phyloP scores from a whole-genome alignment of 2,113 vertebrate species.

The Myotis brandtii region DNA sequence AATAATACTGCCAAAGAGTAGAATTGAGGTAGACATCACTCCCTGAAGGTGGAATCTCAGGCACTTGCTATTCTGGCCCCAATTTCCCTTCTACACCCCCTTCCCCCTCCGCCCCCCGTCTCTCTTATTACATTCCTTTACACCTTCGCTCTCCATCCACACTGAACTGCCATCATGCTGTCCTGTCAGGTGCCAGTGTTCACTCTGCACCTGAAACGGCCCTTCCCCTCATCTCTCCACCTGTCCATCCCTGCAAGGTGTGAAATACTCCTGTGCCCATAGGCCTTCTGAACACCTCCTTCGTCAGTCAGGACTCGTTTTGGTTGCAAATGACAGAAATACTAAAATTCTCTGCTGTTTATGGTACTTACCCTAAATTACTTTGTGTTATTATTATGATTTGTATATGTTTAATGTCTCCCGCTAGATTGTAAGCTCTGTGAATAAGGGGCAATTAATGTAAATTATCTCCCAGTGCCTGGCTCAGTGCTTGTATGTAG shows the following conservation, averaged over 20 bases:
- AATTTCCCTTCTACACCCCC: not conserved
- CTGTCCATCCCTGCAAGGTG: not conserved
- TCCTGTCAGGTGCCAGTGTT: not conserved
- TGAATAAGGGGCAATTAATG: not conserved
- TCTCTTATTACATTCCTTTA: not conserved
- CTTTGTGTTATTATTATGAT: not conserved
- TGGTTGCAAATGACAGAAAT: conserved; percentile 20
- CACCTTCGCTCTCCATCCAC: not conserved
- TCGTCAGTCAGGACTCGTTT: not conserved
- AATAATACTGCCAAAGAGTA: not conserved
- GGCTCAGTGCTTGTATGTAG: not conserved
- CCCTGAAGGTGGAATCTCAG: not conserved
- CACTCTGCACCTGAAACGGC: not conserved
- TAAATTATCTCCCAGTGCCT: not conserved
- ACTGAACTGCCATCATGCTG: not conserved
- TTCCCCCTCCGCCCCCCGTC: too few relatives aligned
- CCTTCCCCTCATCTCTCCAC: not conserved
- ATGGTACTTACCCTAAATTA: not conserved
- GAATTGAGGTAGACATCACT: not conserved
- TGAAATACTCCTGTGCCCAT: not conserved
- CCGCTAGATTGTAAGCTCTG: not conserved
- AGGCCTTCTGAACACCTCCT: not conserved
- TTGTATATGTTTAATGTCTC: conserved; percentile 9
- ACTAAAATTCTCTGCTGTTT: not conserved
- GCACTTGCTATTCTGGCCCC: not conserved